Evolutionary conservation across 2,888 invertebrate genomes (phyloP), one percentile per base, ranked within the genome.

Genomic region (Agrenia bidenticulata): DNA sequence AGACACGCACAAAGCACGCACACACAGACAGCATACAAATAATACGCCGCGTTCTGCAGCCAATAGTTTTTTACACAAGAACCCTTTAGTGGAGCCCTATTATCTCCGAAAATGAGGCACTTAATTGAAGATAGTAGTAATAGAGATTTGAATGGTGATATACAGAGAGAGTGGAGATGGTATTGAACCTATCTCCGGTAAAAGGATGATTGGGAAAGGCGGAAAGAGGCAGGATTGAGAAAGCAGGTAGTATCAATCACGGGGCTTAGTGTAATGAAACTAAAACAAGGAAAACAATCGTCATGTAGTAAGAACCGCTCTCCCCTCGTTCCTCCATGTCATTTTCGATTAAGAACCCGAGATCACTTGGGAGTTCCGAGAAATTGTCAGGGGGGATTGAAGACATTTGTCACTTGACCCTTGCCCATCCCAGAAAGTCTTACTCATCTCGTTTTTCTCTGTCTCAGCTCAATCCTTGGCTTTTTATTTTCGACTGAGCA

Each of bases 381-480:
- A 61, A 63, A 60, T 63, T 58, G 55, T 60, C 61, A 41, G 61
- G 60, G 67, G 67, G 67, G 64, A 67, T 67, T 63, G 57, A 67
- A 64, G 61, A 63, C 63, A 67, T 67, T 67, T 64, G 60, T 67
- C 67, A 67, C 64, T 67, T 67, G 67, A 67, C 67, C 67, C 67
- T 60, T 67, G 63, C 51, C 53, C 58, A 55, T 50, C 42, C 45
- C 53, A 62, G 57, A 63, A 67, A 17, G 58, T 58, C 45, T 58
- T 58, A 45, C 45, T 42, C 55, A 55, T 55, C 55, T 55, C 55
- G 4, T 55, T 27, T 55, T 27, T 55, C 55, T 55, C 51, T 51
- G 55, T 55, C 55, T 55, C 55, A 55, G 55, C 55, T 32, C 55
- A 55, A 55, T 55, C 26, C 55, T 26, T 55, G 15, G 2, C 51